phyloP scores from a whole-genome alignment of 2,797 vertebrate genomes.

The Dryobates pubescens region DNA sequence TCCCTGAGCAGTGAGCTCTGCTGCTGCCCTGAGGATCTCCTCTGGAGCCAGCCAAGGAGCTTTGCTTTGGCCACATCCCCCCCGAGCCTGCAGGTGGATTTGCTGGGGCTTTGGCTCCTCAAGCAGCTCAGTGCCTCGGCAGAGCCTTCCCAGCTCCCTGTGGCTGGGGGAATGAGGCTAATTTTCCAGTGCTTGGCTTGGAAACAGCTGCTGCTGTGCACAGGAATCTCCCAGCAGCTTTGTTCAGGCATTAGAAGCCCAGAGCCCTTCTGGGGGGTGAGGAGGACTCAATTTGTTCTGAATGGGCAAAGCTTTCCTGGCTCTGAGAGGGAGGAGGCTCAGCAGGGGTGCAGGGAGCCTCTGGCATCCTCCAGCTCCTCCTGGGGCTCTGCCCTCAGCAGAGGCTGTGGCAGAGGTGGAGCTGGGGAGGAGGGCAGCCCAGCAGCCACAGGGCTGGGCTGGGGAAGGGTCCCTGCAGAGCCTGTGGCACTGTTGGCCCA shows the following conservation, averaged over 20 bases:
- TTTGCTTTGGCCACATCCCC: background rate
- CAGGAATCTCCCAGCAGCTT: background rate
- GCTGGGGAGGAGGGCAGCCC: background rate
- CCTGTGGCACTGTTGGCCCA: background rate
- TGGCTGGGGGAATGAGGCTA: background rate
- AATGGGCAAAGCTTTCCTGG: constrained; percentile 52
- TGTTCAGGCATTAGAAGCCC: background rate
- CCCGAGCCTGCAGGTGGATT: background rate
- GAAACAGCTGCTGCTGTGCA: background rate
- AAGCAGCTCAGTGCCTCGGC: background rate
- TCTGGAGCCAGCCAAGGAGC: background rate
- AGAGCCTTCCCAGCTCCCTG: background rate
- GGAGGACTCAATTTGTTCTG: constrained; percentile 47
- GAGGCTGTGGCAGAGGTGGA: background rate
- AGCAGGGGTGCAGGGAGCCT: background rate
- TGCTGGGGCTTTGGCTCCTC: background rate
- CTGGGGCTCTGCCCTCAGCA: background rate
- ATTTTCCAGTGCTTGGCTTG: background rate
- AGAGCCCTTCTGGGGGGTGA: constrained; percentile 21
- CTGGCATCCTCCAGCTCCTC: background rate
- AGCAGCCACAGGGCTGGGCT: background rate
- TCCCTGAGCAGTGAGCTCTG: background rate
- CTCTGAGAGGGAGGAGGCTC: background rate
- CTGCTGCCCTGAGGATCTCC: background rate
- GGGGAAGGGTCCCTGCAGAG: background rate